Percentiles rank a stretch among this genome's conserved stretches.
Conservation (phyloP, 2,888 invertebrate species). For the Andrena bicolor region DNA sequence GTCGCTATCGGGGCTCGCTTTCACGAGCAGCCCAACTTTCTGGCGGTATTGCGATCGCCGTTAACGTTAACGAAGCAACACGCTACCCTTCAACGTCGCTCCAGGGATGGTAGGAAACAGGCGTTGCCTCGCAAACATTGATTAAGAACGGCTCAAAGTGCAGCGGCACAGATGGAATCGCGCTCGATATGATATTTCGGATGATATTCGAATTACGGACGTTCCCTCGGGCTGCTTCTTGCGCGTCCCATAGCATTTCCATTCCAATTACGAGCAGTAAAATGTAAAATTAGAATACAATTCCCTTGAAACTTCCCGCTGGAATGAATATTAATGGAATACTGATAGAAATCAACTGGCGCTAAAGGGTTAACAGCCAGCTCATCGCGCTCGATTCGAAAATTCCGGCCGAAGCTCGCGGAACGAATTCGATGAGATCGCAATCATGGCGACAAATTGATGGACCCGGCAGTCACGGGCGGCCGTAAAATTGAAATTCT, state of each 20-base stretch:
- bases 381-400: not conserved
- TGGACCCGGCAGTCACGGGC: not conserved
- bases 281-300: not conserved
- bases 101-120: not conserved
- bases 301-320: not conserved
- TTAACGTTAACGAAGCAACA: slow-evolving; percentile 20
- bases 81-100: slow-evolving; percentile 1
- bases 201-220: not conserved
- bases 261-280: not conserved
- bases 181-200: not conserved
- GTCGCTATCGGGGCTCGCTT: slow-evolving; percentile 15
- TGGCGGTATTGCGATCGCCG: slow-evolving; percentile 25
- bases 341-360: no score
- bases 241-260: not conserved
- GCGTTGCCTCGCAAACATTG: not conserved
- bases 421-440: not conserved
- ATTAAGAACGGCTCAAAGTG: slow-evolving; percentile 16
- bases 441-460: not conserved
- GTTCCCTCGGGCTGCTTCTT: no score
- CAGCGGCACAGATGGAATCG: not conserved
- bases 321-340: no score
- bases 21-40: slow-evolving; percentile 30
- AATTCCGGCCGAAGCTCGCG: not conserved
- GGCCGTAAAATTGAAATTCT: not conserved
- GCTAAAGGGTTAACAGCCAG: no score